These are phyloP conservation scores for Anoura caudifer DNA, from an alignment of 2,113 vertebrate genomes.

Conservation along the genomic window DNA sequence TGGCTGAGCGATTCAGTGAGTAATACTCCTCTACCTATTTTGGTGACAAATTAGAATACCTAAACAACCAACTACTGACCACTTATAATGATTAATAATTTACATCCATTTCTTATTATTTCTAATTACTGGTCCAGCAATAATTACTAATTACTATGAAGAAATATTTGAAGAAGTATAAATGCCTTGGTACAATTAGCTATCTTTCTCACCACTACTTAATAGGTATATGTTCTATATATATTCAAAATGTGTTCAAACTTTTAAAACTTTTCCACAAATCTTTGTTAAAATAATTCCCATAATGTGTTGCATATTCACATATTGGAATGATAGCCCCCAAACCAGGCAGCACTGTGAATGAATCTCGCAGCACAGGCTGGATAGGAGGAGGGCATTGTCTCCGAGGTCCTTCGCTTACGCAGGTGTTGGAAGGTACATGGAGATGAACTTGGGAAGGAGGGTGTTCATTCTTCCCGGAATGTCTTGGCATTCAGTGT, in stretches of 20 bases:
- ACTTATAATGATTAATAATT: background rate
- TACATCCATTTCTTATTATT: background rate
- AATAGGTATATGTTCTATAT: background rate
- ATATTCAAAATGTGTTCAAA: background rate
- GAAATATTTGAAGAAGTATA: background rate
- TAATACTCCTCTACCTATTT: background rate
- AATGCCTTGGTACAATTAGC: background rate
- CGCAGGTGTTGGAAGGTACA: fast-evolving
- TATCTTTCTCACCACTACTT: background rate
- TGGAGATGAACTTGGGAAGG: too few relatives aligned
- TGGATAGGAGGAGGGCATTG: background rate
- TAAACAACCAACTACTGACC: background rate
- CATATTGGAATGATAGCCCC: fast-evolving
- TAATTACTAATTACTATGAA: background rate
- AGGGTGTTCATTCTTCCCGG: fast-evolving
- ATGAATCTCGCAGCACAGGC: fast-evolving
- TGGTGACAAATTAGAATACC: background rate
- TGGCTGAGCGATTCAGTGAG: background rate
- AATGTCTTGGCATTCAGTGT: fast-evolving
- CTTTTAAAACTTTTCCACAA: background rate
- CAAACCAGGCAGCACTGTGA: fast-evolving
- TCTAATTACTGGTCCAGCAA: background rate
- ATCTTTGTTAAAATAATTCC: background rate
- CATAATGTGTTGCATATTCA: background rate
- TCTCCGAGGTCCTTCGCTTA: fast-evolving